Evolutionary conservation across 1,140 invertebrate genomes (phyloP).

Genomic region (Leptoteleia sp.): DNA sequence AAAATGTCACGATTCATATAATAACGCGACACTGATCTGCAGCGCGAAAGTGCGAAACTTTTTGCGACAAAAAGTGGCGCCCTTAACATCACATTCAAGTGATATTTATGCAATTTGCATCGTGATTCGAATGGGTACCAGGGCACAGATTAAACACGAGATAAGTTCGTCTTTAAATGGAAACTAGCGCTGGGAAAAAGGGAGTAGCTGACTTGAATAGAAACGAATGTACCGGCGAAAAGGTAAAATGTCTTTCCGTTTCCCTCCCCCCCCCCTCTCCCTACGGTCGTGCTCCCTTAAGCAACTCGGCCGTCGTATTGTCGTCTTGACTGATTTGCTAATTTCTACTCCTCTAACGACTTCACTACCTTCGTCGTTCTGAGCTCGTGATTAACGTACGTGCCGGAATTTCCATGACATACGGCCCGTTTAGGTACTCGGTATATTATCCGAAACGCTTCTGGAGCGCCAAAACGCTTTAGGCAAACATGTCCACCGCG

Average conservation of each 20-base stretch:
- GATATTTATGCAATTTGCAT: constrained; percentile 51
- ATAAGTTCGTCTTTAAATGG: constrained; percentile 50
- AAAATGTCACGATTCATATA: too few relatives aligned
- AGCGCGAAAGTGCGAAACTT: constrained; percentile 2
- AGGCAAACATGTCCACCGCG: constrained; percentile 59
- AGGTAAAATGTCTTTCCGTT: constrained; percentile 14
- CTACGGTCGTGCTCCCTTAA: constrained; percentile 14
- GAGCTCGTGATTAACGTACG: constrained; percentile 60
- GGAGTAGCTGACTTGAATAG: constrained; percentile 33
- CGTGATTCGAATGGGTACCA: constrained; percentile 31
- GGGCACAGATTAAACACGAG: constrained; percentile 41
- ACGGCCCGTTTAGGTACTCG: constrained; percentile 44
- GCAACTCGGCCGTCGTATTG: constrained; percentile 47
- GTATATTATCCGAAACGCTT: constrained; percentile 49
- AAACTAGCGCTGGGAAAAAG: constrained; percentile 53
- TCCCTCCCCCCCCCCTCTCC: too few relatives aligned
- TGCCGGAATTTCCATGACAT: constrained; percentile 61
- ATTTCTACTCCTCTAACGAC: constrained; percentile 60
- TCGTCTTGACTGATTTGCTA: constrained; percentile 66
- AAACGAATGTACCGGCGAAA: constrained; percentile 43
- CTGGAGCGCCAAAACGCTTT: constrained; percentile 35
- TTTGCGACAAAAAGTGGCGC: constrained; percentile 14
- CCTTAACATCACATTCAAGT: constrained; percentile 18
- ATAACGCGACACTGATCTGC: background rate
- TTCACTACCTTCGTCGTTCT: constrained; percentile 41